phyloP scores from a whole-genome alignment of 1,140 invertebrate genomes.

The Lasioglossum baleicum region DNA sequence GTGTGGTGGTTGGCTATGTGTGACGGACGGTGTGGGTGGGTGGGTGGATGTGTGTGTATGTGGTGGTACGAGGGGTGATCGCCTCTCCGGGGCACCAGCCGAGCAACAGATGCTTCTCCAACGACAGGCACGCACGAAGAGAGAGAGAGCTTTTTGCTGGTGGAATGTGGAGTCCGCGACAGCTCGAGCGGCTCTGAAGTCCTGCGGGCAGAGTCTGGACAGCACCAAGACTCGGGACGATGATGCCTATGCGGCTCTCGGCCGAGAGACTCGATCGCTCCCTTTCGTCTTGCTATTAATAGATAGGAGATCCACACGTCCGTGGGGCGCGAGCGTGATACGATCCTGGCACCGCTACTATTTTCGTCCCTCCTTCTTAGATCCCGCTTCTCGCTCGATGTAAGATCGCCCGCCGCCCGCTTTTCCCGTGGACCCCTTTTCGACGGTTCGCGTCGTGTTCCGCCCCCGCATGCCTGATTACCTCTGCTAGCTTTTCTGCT shows the following conservation, averaged over 20 bases:
- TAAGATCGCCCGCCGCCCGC: slow-evolving; percentile 19
- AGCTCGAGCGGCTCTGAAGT: slow-evolving; percentile 80
- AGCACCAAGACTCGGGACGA: slow-evolving; percentile 49
- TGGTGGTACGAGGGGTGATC: slow-evolving; percentile 26
- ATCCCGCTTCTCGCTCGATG: not conserved
- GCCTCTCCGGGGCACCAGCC: slow-evolving; percentile 58
- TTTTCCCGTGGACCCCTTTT: slow-evolving; percentile 33
- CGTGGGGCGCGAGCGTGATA: slow-evolving; percentile 64
- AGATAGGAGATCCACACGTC: slow-evolving; percentile 60
- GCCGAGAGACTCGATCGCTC: slow-evolving; percentile 22
- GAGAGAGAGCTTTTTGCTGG: slow-evolving; percentile 72
- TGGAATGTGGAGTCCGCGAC: slow-evolving; percentile 82
- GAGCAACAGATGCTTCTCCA: slow-evolving; percentile 47
- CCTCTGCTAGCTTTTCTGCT: not conserved
- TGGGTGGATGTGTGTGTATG: slow-evolving; percentile 22
- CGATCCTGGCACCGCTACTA: slow-evolving; percentile 71
- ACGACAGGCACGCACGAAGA: slow-evolving; percentile 61
- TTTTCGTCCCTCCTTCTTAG: slow-evolving; percentile 64
- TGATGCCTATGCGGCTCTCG: slow-evolving; percentile 23
- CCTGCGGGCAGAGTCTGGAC: slow-evolving; percentile 49
- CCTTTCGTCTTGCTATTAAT: slow-evolving; percentile 66
- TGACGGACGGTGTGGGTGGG: slow-evolving; percentile 27
- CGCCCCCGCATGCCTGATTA: not conserved
- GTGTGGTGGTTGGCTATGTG: slow-evolving; percentile 29
- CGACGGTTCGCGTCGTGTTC: slow-evolving; percentile 26